These are phyloP conservation scores for Notiomystis cincta DNA, from an alignment of 2,113 vertebrate genomes.

Conservation along the genomic window DNA sequence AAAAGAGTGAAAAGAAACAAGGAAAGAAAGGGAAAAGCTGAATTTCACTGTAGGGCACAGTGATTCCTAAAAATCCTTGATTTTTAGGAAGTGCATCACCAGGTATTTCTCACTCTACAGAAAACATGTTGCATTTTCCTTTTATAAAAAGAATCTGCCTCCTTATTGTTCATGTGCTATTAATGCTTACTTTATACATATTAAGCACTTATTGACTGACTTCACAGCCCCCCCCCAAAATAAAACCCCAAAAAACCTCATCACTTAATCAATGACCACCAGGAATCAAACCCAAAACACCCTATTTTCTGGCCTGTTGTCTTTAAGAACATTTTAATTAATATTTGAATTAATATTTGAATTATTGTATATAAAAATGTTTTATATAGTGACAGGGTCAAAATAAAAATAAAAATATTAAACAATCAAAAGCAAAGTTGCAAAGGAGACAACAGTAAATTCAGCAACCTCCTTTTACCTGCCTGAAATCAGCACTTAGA, in stretches of 20 bases:
- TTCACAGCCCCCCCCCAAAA: background rate
- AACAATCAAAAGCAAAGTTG: background rate
- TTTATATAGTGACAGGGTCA: background rate
- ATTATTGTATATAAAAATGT: background rate
- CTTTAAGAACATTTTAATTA: background rate
- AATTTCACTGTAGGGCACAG: background rate
- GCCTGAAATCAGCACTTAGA: background rate
- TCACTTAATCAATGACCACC: background rate
- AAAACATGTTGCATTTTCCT: background rate
- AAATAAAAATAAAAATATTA: background rate
- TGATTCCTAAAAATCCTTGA: background rate
- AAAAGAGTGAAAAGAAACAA: fast-evolving
- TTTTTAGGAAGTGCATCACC: background rate
- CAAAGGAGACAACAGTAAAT: background rate
- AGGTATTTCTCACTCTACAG: background rate
- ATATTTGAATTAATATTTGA: background rate
- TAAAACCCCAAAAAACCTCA: background rate
- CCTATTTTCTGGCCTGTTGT: background rate
- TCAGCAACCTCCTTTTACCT: background rate
- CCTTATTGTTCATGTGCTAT: background rate
- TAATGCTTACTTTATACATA: background rate
- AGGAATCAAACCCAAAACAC: background rate
- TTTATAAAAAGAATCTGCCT: background rate
- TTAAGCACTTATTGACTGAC: background rate
- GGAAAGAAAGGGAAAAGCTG: no score